phyloP scores from a whole-genome alignment of 53 echinoderm and acorn worm species.

The Luidia sarsii region DNA sequence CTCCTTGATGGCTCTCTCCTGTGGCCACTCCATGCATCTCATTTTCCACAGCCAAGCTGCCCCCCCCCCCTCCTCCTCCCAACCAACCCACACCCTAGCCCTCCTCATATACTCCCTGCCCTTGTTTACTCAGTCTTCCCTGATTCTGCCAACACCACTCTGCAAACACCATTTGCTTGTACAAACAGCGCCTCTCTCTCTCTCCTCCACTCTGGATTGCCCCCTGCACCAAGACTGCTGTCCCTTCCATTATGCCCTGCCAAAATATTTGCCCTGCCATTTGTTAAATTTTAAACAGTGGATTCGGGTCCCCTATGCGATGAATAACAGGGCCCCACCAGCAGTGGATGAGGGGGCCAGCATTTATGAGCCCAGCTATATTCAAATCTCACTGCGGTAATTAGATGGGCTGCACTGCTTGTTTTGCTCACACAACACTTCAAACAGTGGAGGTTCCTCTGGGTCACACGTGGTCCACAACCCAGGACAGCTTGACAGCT shows the following conservation, averaged over 20 bases:
- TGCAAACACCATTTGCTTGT: conserved; percentile 86
- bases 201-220: conserved; percentile 59
- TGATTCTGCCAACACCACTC: conserved; percentile 55
- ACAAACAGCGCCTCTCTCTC: conserved; percentile 58
- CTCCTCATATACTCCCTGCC: conserved; percentile 3
- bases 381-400: conserved; percentile 34
- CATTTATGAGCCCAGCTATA: conserved; percentile 26
- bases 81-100: too few relatives aligned
- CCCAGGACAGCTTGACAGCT: too few relatives aligned
- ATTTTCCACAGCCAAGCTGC: background rate
- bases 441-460: background rate
- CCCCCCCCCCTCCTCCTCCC: background rate
- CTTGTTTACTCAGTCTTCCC: conserved; percentile 55
- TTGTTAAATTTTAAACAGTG: conserved; percentile 69
- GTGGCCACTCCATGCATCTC: conserved; percentile 2
- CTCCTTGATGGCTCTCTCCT: background rate
- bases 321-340: background rate
- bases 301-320: background rate
- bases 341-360: background rate
- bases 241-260: conserved; percentile 56
- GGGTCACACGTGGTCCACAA: conserved; percentile 14
- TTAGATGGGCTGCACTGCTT: background rate
- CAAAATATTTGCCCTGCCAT: conserved; percentile 72
- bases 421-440: conserved; percentile 2
- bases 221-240: conserved; percentile 43